Percentiles rank a stretch among this genome's conserved stretches.
Conservation (phyloP, 2,888 invertebrate genomes). For the Anoplius nigerrimus region DNA sequence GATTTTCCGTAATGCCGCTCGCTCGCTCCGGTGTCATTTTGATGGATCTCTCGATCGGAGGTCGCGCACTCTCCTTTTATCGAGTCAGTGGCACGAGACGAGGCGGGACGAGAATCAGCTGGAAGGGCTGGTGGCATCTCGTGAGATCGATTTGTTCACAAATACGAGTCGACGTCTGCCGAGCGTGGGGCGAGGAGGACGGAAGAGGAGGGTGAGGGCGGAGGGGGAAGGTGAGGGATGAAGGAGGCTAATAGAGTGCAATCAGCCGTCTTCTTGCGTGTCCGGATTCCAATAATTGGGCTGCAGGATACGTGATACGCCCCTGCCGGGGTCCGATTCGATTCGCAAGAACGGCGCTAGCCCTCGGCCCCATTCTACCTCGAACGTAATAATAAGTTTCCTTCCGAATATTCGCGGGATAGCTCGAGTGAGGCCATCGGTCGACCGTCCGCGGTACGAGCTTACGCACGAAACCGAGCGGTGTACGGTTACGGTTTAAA, state of each 20-base stretch:
- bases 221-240: neutral
- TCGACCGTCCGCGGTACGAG: neutral
- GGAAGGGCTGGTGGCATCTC: neutral
- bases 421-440: neutral
- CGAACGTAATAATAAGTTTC: slow-evolving; percentile 1
- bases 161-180: too few species aligned
- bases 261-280: slow-evolving; percentile 2
- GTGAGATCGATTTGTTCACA: too few species aligned
- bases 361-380: neutral
- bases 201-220: neutral
- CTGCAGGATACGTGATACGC: slow-evolving; percentile 11
- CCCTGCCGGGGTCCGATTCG: neutral
- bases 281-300: slow-evolving; percentile 10
- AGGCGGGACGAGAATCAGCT: too few species aligned
- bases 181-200: too few species aligned
- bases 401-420: too few species aligned
- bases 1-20: too few species aligned
- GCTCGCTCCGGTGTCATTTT: too few species aligned
- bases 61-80: too few species aligned
- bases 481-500: slow-evolving; percentile 26
- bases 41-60: too few species aligned
- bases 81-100: too few species aligned
- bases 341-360: neutral
- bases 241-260: slow-evolving; percentile 7
- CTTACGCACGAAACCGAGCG: neutral